These are phyloP conservation scores for Anolis apletophallus DNA, from an alignment of 2,797 vertebrate species.

Conservation along the genomic window DNA sequence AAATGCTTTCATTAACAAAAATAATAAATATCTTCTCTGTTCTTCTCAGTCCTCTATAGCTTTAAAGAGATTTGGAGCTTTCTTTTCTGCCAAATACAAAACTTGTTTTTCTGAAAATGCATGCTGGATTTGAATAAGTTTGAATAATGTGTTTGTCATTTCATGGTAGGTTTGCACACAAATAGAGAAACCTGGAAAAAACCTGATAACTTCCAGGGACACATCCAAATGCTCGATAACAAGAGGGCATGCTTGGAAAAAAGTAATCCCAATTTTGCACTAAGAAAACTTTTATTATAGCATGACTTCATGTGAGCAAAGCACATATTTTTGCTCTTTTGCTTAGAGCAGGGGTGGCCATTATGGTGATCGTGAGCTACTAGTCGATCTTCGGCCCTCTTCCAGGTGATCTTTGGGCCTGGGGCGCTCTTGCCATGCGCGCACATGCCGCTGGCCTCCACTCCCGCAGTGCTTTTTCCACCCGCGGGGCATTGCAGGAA, in stretches of 20 bases:
- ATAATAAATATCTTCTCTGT: not conserved
- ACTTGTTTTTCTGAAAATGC: not conserved
- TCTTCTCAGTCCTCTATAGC: not conserved
- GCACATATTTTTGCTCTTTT: not conserved
- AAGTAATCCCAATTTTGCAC: not conserved
- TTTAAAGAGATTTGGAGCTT: not conserved
- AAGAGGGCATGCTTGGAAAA: not conserved
- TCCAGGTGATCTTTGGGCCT: too few species aligned
- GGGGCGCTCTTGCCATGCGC: too few species aligned
- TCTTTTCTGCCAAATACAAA: not conserved
- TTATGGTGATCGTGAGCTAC: too few species aligned
- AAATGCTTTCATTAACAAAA: slow-evolving; percentile 3
- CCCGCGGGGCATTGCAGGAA: too few species aligned
- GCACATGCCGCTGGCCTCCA: too few species aligned
- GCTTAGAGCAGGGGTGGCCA: too few species aligned
- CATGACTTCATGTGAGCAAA: not conserved
- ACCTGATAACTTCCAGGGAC: not conserved
- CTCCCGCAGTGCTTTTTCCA: too few species aligned
- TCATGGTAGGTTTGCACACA: not conserved
- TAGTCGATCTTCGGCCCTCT: too few species aligned
- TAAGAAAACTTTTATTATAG: not conserved
- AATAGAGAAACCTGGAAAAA: not conserved
- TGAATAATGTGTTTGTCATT: not conserved
- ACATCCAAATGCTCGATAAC: not conserved
- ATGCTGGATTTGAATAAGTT: not conserved